These are phyloP conservation scores for Alosa sapidissima DNA, from an alignment of 2,797 vertebrate genomes.

Conservation along the genomic window DNA sequence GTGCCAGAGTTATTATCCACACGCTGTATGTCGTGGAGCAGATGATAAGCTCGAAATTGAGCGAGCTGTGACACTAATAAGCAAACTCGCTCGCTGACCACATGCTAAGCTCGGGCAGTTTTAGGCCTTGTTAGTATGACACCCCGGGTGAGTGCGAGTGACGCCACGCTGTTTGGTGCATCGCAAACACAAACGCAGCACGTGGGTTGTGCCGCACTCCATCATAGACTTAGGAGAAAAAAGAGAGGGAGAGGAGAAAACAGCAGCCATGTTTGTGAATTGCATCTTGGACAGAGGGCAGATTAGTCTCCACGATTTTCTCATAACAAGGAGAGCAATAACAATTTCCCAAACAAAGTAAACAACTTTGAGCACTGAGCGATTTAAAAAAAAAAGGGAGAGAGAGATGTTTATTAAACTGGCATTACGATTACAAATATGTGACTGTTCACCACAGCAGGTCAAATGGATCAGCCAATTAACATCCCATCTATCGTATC, in stretches of 20 bases:
- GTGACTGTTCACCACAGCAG: background rate
- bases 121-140: slow-evolving; percentile 5
- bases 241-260: too few relatives aligned
- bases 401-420: background rate
- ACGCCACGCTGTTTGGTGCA: background rate
- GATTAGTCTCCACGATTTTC: background rate
- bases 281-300: background rate
- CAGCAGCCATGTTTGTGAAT: background rate
- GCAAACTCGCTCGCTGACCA: background rate
- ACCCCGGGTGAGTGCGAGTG: background rate
- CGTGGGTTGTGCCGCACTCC: background rate
- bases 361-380: background rate
- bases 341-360: background rate
- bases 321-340: background rate
- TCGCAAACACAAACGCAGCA: background rate
- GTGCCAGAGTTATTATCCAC: background rate
- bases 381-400: background rate
- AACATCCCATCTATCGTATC: background rate
- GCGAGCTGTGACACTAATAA: slow-evolving; percentile 20
- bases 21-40: background rate
- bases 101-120: slow-evolving; percentile 6
- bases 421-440: background rate
- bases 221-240: too few relatives aligned
- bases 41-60: slow-evolving; percentile 6
- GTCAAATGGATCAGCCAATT: background rate